Evolutionary conservation across 2,797 vertebrate species (phyloP), one percentile per base, ranked within the genome.

Genomic region (Neosilurus mollespiculum): DNA sequence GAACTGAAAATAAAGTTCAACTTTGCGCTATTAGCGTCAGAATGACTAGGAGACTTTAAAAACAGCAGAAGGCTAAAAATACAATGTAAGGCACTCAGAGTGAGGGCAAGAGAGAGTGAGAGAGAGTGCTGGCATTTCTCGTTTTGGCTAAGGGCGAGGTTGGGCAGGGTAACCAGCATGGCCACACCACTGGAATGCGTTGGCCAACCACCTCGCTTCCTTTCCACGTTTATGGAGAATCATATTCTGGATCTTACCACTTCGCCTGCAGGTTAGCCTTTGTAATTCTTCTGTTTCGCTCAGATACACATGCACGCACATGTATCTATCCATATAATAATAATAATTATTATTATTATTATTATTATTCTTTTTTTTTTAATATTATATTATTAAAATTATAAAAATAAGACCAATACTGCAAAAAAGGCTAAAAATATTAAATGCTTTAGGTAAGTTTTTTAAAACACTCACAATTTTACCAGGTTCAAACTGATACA

Each of bases 1-100:
- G 89, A 80, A 1, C 84, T 85, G 91, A 94, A 88, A 93, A 93
- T 92, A 94, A 94, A 94, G 90, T 90, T 90, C 88, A 90, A 92
- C 91, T 92, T 89, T 91, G 88, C 30, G 90, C 90, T 91, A 92
- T 88, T 82, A 88, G 87, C 65, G 70, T 88, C 87, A 89, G 88
- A 86, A 81, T 80, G 91, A 92, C 91, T 78, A 84, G 81, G 84
- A 78, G 88, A 90, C 91, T 94, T 93, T 93, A 79, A 92, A 92
- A 93, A 93, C 88, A 90, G 91, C 86, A 90, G 86, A 81, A 81
- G 79, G 87, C 92, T 93, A 94, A 94, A 94, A 94, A 94, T 94
- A 94, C 81, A 90, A 91, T 72, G 79, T 70, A 56, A 65, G 54
- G 70, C 66, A 73, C 61, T 59, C 75, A 79, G 80, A 66, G 82